Evolutionary conservation across 2,113 vertebrate genomes (phyloP).

Genomic region (Gymnocephalus cernua): DNA sequence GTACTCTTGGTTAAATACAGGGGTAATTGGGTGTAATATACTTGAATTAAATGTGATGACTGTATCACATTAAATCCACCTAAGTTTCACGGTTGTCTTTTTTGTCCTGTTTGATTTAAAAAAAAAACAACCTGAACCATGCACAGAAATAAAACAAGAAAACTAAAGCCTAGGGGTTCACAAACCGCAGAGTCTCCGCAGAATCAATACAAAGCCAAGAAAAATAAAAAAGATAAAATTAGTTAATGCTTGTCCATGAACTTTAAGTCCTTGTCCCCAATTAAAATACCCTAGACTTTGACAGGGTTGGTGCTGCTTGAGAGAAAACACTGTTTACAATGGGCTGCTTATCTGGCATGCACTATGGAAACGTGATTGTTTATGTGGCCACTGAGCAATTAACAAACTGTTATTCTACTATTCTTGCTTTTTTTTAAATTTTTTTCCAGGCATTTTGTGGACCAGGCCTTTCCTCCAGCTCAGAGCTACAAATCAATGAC

Average conservation of each 20-base stretch:
- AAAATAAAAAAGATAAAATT: background rate
- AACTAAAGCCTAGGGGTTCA: background rate
- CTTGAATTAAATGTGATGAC: background rate
- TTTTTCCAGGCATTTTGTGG: conserved; percentile 42
- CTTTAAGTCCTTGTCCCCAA: background rate
- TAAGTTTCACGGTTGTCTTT: no score
- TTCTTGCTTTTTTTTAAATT: background rate
- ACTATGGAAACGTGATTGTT: background rate
- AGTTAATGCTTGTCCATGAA: background rate
- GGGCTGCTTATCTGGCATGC: background rate
- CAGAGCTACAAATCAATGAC: conserved; percentile 66
- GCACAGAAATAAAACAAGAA: background rate
- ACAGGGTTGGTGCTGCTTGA: conserved; percentile 1
- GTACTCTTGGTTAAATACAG: background rate
- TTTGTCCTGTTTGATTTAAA: background rate
- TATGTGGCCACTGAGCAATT: background rate
- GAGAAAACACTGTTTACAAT: background rate
- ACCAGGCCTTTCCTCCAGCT: conserved; percentile 41
- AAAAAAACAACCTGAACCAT: background rate
- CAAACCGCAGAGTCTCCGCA: background rate
- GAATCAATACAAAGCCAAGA: background rate
- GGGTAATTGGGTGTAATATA: background rate
- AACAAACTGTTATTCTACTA: conserved; percentile 1
- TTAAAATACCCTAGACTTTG: background rate
- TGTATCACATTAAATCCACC: background rate